These are phyloP conservation scores for Drosophila bipectinata DNA, from an alignment of 1,140 invertebrate species.

Conservation along the genomic window DNA sequence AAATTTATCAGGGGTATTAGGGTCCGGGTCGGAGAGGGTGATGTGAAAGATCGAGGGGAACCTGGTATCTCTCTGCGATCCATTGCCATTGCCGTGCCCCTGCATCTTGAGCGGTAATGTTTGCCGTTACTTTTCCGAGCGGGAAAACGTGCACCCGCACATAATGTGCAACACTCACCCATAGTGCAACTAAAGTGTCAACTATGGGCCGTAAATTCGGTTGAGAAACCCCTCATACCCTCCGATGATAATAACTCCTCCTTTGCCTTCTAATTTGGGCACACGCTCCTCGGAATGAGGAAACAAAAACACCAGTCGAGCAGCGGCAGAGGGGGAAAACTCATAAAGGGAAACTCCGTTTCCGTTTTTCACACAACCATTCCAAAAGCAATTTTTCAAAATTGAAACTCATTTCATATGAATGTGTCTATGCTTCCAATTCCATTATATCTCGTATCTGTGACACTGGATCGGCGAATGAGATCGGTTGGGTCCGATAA, in stretches of 20 bases:
- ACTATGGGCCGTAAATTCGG: constrained; percentile 57
- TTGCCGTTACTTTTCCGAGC: constrained; percentile 57
- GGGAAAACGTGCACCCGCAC: constrained; percentile 73
- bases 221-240: constrained; percentile 19
- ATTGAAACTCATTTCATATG: constrained; percentile 76
- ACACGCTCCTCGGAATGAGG: constrained; percentile 61
- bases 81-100: constrained; percentile 51
- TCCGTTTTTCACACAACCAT: constrained; percentile 79
- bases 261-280: constrained; percentile 78
- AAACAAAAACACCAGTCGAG: constrained; percentile 51
- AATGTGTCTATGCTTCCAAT: constrained; percentile 53
- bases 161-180: constrained; percentile 47
- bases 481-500: constrained; percentile 63
- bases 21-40: background rate
- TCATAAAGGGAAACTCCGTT: constrained; percentile 23
- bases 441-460: constrained; percentile 68
- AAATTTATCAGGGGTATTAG: constrained; percentile 36
- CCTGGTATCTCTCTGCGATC: constrained; percentile 19
- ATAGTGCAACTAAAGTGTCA: constrained; percentile 69
- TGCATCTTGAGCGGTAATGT: constrained; percentile 69
- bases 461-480: constrained; percentile 65
- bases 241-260: constrained; percentile 17
- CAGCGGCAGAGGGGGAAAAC: constrained; percentile 18
- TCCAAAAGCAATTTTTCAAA: constrained; percentile 76
- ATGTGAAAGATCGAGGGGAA: constrained; percentile 25